phyloP scores from a whole-genome alignment of 2,888 invertebrate species.

The Platerodrilus igneus region DNA sequence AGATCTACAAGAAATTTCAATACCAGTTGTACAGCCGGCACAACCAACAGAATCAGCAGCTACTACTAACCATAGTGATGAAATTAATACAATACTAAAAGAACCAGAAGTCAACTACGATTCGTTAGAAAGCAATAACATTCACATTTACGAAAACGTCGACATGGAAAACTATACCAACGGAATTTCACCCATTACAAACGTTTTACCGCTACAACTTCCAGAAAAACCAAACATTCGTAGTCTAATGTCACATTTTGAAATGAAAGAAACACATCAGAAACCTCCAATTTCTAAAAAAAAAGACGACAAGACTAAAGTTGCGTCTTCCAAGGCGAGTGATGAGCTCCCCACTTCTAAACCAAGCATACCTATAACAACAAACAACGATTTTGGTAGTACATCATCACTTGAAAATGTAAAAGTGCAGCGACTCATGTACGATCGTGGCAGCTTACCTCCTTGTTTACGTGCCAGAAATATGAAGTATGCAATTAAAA shows the following conservation, averaged over 20 bases:
- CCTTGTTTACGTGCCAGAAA: constrained; percentile 60
- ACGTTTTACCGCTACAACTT: too few species aligned
- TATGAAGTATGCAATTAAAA: constrained; percentile 59
- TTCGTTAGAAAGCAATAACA: constrained; percentile 37
- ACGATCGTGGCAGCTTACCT: constrained; percentile 42
- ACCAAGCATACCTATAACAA: not conserved
- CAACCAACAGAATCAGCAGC: not conserved
- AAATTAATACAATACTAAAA: constrained; percentile 13
- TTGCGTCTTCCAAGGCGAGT: not conserved
- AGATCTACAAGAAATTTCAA: constrained; percentile 36
- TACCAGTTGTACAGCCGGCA: constrained; percentile 1
- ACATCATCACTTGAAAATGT: constrained; percentile 13
- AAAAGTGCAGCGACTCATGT: constrained; percentile 12
- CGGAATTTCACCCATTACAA: too few species aligned
- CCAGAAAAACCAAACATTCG: constrained; percentile 15
- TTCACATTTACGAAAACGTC: constrained; percentile 42
- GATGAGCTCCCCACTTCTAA: constrained; percentile 1
- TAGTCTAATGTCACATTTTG: constrained; percentile 37
- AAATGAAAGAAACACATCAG: constrained; percentile 43
- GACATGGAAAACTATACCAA: too few species aligned
- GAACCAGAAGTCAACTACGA: constrained; percentile 32
- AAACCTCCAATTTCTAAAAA: constrained; percentile 33
- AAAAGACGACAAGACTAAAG: too few species aligned
- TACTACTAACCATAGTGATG: constrained; percentile 4
- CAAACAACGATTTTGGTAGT: constrained; percentile 12